These are phyloP conservation scores for Hemistola chrysoprasaria DNA, from an alignment of 2,888 invertebrate genomes.

Conservation along the genomic window DNA sequence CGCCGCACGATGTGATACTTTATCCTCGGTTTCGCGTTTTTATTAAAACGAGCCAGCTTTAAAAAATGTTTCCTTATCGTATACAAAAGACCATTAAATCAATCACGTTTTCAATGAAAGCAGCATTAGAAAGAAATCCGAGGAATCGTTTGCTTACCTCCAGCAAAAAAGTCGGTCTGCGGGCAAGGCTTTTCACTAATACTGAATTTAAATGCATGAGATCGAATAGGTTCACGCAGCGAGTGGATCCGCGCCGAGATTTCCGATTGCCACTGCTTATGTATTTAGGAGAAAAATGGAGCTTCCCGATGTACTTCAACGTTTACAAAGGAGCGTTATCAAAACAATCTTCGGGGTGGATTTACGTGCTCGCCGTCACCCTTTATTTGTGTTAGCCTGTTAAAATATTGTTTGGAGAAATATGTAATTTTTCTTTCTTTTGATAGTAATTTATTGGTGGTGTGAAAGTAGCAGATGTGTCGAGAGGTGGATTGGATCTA, in stretches of 20 bases:
- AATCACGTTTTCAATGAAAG: slow-evolving; percentile 71
- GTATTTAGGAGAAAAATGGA: slow-evolving; percentile 70
- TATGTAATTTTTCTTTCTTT: slow-evolving; percentile 37
- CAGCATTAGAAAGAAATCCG: slow-evolving; percentile 58
- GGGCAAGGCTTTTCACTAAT: slow-evolving; percentile 74
- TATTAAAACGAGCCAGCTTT: slow-evolving; percentile 30
- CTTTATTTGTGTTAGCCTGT: slow-evolving; percentile 38
- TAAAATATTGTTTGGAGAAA: slow-evolving; percentile 35
- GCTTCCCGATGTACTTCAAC: slow-evolving; percentile 51
- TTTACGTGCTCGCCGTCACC: slow-evolving; percentile 42
- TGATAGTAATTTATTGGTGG: slow-evolving; percentile 49
- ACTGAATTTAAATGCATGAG: slow-evolving; percentile 82
- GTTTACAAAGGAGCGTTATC: slow-evolving; percentile 57
- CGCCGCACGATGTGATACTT: slow-evolving; percentile 23
- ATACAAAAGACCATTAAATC: slow-evolving; percentile 62
- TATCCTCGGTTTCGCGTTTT: slow-evolving; percentile 26
- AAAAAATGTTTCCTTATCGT: slow-evolving; percentile 40
- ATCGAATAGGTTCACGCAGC: slow-evolving; percentile 74
- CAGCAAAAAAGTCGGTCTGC: slow-evolving; percentile 61
- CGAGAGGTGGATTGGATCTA: slow-evolving; percentile 51
- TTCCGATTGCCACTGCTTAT: slow-evolving; percentile 71
- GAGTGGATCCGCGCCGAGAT: slow-evolving; percentile 60
- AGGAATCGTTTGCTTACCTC: slow-evolving; percentile 61
- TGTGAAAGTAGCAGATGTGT: slow-evolving; percentile 71
- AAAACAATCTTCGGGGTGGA: slow-evolving; percentile 53